A percentile compares a stretch with the other conserved stretches of the same genome.
These are phyloP conservation scores for Erebia ligea DNA, from an alignment of 2,888 invertebrate genomes.

Conservation along the genomic window DNA sequence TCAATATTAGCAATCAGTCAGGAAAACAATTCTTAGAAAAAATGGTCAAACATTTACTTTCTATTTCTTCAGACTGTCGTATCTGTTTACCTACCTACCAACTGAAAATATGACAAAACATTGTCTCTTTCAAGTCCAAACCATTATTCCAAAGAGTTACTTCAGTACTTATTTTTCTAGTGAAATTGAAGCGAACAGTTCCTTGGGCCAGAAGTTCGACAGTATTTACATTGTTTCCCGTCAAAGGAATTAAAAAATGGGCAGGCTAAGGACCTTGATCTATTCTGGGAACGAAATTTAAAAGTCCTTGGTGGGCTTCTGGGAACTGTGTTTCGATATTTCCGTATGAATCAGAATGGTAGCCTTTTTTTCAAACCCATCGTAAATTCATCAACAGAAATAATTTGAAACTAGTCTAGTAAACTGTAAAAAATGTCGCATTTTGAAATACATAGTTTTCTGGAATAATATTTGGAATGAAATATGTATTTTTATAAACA, in stretches of 20 bases:
- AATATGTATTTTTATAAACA: not conserved
- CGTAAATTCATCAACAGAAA: constrained; percentile 9
- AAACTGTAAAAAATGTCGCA: not conserved
- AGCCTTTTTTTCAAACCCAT: constrained; percentile 10
- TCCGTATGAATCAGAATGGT: constrained; percentile 33
- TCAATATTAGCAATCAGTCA: too few species aligned
- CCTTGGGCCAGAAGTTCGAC: not conserved
- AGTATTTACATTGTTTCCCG: constrained; percentile 36
- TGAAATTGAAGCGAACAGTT: not conserved
- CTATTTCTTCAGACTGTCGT: too few species aligned
- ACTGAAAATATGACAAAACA: too few species aligned
- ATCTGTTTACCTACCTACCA: too few species aligned
- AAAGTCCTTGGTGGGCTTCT: constrained; percentile 38
- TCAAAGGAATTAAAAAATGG: constrained; percentile 34
- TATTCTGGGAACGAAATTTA: constrained; percentile 38
- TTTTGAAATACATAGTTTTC: not conserved
- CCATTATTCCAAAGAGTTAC: not conserved
- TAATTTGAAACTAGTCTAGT: constrained; percentile 17
- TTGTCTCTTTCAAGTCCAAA: too few species aligned
- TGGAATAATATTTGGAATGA: not conserved
- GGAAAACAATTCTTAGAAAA: too few species aligned
- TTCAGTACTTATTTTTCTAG: not conserved
- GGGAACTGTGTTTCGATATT: constrained; percentile 37
- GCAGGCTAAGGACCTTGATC: constrained; percentile 36
- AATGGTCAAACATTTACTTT: too few species aligned